Conservation (phyloP, 2,113 vertebrate species). For the Pedionomus torquatus region DNA sequence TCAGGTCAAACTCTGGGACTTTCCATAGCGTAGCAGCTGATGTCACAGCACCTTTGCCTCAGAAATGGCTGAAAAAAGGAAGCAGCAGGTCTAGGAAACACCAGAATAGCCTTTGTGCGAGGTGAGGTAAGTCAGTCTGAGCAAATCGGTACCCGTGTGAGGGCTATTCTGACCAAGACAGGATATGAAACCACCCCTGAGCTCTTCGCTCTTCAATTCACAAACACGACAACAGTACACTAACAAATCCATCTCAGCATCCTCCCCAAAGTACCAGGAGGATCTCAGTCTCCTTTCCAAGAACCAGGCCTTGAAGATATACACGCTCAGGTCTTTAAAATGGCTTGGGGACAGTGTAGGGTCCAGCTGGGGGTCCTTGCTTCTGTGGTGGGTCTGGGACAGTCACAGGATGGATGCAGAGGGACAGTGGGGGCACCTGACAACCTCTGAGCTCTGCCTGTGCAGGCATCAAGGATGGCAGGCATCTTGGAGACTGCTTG, state of each 20-base stretch:
- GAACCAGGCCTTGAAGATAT: neutral
- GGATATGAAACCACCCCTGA: constrained; percentile 1
- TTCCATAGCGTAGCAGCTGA: neutral
- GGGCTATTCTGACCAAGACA: neutral
- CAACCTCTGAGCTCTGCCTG: neutral
- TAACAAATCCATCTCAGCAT: neutral
- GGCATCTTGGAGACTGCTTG: neutral
- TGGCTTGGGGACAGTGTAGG: neutral
- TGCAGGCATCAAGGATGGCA: neutral
- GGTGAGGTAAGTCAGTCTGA: neutral
- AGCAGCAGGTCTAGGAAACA: neutral
- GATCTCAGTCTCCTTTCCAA: neutral
- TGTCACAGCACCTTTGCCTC: neutral
- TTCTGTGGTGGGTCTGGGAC: neutral
- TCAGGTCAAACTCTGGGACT: neutral
- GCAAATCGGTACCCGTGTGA: neutral
- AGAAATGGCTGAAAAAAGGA: neutral
- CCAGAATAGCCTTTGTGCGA: neutral
- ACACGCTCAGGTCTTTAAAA: neutral
- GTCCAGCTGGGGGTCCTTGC: neutral
- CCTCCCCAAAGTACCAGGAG: neutral
- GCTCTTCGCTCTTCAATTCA: neutral
- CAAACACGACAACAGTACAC: neutral
- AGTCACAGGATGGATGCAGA: too few species aligned
- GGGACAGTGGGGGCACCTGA: neutral